Percentiles rank a stretch among this genome's conserved stretches.
These are phyloP conservation scores for Glandiceps talaboti DNA, from an alignment of 53 echinoderm and acorn worm species.

Conservation along the genomic window DNA sequence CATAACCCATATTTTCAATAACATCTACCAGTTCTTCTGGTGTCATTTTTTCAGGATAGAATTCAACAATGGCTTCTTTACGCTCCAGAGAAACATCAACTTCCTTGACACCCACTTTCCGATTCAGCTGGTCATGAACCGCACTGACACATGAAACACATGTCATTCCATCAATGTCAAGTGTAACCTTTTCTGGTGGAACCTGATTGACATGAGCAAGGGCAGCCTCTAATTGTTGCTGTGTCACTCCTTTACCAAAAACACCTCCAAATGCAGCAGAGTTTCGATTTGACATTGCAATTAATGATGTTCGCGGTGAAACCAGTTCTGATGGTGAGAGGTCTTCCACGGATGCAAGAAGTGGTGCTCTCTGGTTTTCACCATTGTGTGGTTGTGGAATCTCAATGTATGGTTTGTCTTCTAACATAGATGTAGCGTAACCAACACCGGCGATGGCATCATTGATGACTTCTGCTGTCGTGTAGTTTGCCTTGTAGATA, in stretches of 20 bases:
- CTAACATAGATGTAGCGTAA: background rate
- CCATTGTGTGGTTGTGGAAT: background rate
- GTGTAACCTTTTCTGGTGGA: background rate
- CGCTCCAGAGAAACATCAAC: slow-evolving; percentile 21
- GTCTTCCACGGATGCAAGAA: background rate
- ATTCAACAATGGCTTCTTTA: slow-evolving; percentile 27
- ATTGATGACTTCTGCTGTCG: slow-evolving; percentile 3
- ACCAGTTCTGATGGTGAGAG: background rate
- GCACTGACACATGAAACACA: slow-evolving; percentile 17
- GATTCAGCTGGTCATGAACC: slow-evolving; percentile 14
- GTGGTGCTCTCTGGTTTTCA: background rate
- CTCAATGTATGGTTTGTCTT: background rate
- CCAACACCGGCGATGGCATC: slow-evolving; percentile 5
- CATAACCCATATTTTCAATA: slow-evolving; percentile 34
- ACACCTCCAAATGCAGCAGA: background rate
- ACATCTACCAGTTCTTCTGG: slow-evolving; percentile 19
- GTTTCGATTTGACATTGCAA: background rate
- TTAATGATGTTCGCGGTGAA: background rate
- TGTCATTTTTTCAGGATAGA: slow-evolving; percentile 32
- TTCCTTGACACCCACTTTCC: slow-evolving; percentile 16
- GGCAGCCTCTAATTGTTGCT: background rate
- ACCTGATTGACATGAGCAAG: background rate
- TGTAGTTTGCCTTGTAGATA: background rate
- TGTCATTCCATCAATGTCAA: slow-evolving; percentile 33
- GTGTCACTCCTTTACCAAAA: background rate